Percentiles rank a stretch among this genome's conserved stretches.
Conservation (phyloP, 2,797 vertebrate genomes). For the Anniella stebbinsi region DNA sequence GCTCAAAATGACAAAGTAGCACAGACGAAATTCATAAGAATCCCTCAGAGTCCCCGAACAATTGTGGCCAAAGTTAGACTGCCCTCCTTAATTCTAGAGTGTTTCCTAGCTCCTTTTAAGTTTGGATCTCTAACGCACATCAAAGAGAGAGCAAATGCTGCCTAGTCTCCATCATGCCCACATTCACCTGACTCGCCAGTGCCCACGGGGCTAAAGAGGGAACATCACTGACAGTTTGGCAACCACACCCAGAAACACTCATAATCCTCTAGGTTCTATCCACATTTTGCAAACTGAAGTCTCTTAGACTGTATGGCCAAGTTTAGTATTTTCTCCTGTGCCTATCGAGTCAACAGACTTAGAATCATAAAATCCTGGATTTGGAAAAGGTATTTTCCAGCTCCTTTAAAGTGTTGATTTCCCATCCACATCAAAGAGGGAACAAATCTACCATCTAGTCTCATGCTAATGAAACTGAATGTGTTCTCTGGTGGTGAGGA, state of each 20-base stretch:
- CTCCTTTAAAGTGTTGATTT: neutral
- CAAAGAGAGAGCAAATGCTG: neutral
- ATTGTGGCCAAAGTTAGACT: neutral
- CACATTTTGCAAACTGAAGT: neutral
- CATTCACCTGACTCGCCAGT: neutral
- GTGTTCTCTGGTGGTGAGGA: neutral
- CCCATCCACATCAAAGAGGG: too few relatives aligned
- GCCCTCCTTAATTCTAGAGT: neutral
- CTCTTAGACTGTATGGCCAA: neutral
- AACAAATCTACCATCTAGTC: too few relatives aligned
- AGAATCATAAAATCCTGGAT: neutral
- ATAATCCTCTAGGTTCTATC: neutral
- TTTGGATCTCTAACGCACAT: neutral
- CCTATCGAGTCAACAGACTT: too few relatives aligned
- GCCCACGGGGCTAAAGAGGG: neutral
- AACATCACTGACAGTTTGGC: neutral
- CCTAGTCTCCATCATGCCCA: neutral
- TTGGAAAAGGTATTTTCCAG: neutral
- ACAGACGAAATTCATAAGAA: neutral
- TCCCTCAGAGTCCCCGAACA: neutral
- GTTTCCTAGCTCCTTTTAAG: neutral
- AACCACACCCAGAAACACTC: neutral
- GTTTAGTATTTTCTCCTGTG: neutral
- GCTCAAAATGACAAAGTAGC: neutral
- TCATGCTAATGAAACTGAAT: too few relatives aligned